A percentile compares a stretch with the other conserved stretches of the same genome.
Conservation (phyloP, 2,888 invertebrate species). For the Drosophila sordidula region DNA sequence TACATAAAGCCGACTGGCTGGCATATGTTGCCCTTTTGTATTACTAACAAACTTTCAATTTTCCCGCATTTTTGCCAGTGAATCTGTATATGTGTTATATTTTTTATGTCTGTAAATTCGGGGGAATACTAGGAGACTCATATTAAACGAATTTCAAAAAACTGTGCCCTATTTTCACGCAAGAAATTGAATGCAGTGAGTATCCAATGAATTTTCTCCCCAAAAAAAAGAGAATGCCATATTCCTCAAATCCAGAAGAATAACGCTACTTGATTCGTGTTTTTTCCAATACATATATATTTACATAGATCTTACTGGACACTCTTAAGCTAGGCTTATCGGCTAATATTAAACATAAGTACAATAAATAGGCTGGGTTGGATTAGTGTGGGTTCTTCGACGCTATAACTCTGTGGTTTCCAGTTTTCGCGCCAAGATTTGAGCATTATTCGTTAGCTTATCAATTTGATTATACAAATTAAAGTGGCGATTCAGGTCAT, state of each 20-base stretch:
- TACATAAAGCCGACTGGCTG: not conserved
- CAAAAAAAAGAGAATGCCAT: not conserved
- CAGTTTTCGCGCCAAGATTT: constrained; percentile 89
- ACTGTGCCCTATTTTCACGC: constrained; percentile 5
- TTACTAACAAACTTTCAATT: not conserved
- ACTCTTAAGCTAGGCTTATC: constrained; percentile 15
- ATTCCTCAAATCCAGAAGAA: not conserved
- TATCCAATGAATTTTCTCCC: not conserved
- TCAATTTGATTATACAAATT: constrained; percentile 91
- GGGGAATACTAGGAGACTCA: constrained; percentile 19
- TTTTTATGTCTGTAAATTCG: constrained; percentile 49
- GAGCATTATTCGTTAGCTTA: constrained; percentile 88
- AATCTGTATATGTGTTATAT: constrained; percentile 40
- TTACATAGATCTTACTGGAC: constrained; percentile 22
- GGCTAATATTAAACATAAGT: constrained; percentile 25
- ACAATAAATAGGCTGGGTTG: constrained; percentile 56
- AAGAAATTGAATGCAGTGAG: constrained; percentile 36
- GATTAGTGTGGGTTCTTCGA: constrained; percentile 12
- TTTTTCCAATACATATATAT: constrained; percentile 45
- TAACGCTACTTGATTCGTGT: not conserved
- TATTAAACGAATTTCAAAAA: constrained; percentile 9
- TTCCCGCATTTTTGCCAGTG: constrained; percentile 4
- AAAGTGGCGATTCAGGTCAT: constrained; percentile 86
- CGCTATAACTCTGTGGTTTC: constrained; percentile 91
- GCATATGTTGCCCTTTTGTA: not conserved